phyloP scores from a whole-genome alignment of 2,797 vertebrate species.

The Percopsis omiscomaycus region DNA sequence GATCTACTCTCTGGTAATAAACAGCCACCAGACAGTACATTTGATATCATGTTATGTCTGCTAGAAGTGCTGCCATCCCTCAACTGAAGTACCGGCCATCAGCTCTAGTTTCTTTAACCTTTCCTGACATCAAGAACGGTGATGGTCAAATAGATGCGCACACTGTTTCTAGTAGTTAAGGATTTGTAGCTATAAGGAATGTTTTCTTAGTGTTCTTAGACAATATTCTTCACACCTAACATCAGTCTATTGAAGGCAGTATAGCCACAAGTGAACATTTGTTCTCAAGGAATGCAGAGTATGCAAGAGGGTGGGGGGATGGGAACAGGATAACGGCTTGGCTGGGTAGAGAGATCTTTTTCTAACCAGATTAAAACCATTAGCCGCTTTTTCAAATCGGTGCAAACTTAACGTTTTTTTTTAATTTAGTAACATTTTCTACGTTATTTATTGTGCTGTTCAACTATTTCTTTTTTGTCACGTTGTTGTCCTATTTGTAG shows the following conservation, averaged over 20 bases:
- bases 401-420: conserved; percentile 9
- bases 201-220: conserved; percentile 35
- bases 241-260: conserved; percentile 80
- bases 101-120: neutral
- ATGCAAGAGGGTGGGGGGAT: conserved; percentile 81
- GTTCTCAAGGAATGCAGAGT: conserved; percentile 88
- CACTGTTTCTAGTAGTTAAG: neutral
- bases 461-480: neutral
- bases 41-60: neutral
- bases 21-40: neutral
- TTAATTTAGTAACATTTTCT: neutral
- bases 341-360: conserved; percentile 57
- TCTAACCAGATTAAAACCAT: conserved; percentile 71
- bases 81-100: neutral
- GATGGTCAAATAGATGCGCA: neutral
- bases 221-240: conserved; percentile 67
- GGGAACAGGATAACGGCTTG: conserved; percentile 68
- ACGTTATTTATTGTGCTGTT: neutral
- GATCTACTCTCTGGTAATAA: too few relatives aligned
- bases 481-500: neutral
- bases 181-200: conserved; percentile 10
- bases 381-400: conserved; percentile 47
- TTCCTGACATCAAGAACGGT: neutral
- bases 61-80: neutral
- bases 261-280: conserved; percentile 92